These are phyloP conservation scores for Rhynchophorus ferrugineus DNA, from an alignment of 1,140 invertebrate genomes.

Conservation along the genomic window DNA sequence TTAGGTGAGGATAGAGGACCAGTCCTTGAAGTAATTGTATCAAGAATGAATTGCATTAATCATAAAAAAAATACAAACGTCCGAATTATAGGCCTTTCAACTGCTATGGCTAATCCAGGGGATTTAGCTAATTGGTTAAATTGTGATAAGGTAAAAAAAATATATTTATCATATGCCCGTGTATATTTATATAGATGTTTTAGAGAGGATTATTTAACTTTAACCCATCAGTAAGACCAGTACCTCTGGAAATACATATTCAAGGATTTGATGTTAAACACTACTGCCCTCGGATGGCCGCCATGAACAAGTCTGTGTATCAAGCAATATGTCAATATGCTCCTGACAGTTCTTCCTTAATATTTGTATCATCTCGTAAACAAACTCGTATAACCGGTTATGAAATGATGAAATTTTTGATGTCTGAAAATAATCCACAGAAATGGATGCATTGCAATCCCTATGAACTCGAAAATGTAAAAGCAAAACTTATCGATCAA, in stretches of 20 bases:
- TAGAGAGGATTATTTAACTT: slow-evolving; percentile 95
- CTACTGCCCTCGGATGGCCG: slow-evolving; percentile 98
- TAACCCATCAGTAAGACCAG: slow-evolving; percentile 91
- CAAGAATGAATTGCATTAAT: slow-evolving; percentile 48
- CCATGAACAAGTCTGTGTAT: slow-evolving; percentile 99
- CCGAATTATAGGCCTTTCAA: slow-evolving; percentile 91
- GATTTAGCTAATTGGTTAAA: slow-evolving; percentile 95
- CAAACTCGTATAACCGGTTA: slow-evolving; percentile 96
- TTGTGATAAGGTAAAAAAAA: slow-evolving; percentile 22
- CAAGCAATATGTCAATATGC: slow-evolving; percentile 92
- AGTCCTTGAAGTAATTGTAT: slow-evolving; percentile 80
- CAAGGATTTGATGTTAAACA: slow-evolving; percentile 91
- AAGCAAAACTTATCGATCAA: slow-evolving; percentile 51
- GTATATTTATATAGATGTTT: background rate
- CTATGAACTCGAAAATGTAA: slow-evolving; percentile 20
- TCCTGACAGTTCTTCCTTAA: slow-evolving; percentile 78
- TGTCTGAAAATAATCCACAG: slow-evolving; percentile 85
- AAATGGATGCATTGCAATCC: slow-evolving; percentile 66
- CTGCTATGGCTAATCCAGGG: slow-evolving; percentile 93
- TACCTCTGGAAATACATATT: slow-evolving; percentile 94
- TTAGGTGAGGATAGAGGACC: slow-evolving; percentile 77
- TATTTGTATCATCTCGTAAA: slow-evolving; percentile 96
- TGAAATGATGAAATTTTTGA: slow-evolving; percentile 90
- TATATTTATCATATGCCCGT: background rate
- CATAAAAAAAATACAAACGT: slow-evolving; percentile 44